Base-by-base conservation (phyloP, 1,140 invertebrate species). In the Patella vulgata region DNA sequence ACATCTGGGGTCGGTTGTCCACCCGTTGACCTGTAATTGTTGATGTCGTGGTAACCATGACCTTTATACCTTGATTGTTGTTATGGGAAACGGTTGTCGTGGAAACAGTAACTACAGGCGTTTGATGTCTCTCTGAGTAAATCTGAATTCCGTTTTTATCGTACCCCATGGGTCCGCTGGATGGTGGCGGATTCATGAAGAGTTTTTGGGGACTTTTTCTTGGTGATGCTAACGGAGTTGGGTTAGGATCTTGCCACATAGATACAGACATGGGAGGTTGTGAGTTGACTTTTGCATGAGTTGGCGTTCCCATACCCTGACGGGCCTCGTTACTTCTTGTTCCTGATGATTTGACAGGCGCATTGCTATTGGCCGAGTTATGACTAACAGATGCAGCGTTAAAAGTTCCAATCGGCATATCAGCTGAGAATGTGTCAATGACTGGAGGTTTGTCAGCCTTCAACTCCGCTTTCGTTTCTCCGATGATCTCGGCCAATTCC, bases 401-500 rank as follows among this genome's bases (percentile, higher is more conserved):
- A 31, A 68, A 71, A 0, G 65, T 66, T 31, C 58, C 63, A 54
- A 69, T 63, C 44, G 68, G 66, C 66, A 66, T 63, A 44, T 66
- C 63, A 25, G 44, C 59, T 6, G 23, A 46, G 9, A 64, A 64
- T 1, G 64, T 51, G 2, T 43, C 50, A n/a, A 39, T 36, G 27
- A 44, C 23, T 19, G 66, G 57, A 9, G 63, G 36, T 36, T 64
- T 64, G 39, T 64, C 52, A 33, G 46, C 33, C 44, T 59, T 40
- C 4, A 48, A 3, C 46, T 59, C 69, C 60, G 63, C 58, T 61
- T 89, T 90, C 23, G 87, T 86, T 54, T 83, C 91, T 88, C 66
- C 91, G 71, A 96, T 82, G 84, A 96, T 90, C 81, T 93, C 91
- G 63, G 90, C 82, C 67, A 97, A 91, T 81, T 98, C 95, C 8